Percentiles rank a stretch among this genome's conserved stretches.
Conservation (phyloP, 2,113 vertebrate species). For the Lathamus discolor region DNA sequence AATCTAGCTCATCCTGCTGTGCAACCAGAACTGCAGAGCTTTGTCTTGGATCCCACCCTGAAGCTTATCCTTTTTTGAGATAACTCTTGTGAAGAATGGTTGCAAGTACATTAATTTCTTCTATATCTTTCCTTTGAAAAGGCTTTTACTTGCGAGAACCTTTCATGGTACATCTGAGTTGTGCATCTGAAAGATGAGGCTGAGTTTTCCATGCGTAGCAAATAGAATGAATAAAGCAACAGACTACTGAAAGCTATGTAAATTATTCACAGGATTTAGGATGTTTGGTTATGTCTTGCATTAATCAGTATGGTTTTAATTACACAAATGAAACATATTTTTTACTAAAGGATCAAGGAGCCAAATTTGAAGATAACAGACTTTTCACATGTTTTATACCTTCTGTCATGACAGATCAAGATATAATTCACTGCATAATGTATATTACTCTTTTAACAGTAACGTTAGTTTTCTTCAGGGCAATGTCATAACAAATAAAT, state of each 20-base stretch:
- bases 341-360: constrained; percentile 15
- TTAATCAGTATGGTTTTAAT: constrained; percentile 51
- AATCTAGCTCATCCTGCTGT: neutral
- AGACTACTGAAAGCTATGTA: neutral
- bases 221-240: neutral
- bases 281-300: constrained; percentile 43
- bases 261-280: constrained; percentile 26
- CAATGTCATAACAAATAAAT: constrained; percentile 68
- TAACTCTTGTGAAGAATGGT: neutral
- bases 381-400: constrained; percentile 39
- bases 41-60: neutral
- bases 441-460: constrained; percentile 42
- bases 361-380: constrained; percentile 34
- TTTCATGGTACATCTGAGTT: neutral
- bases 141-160: neutral
- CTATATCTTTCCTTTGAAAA: neutral
- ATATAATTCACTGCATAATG: constrained; percentile 4
- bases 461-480: constrained; percentile 62
- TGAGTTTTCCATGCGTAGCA: neutral
- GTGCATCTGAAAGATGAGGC: neutral
- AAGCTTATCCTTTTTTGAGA: neutral
- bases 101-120: neutral
- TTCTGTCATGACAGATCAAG: constrained; percentile 60
- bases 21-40: neutral
- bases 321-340: constrained; percentile 28